Conservation (phyloP, 2,797 vertebrate genomes). For the Poecile montanus region DNA sequence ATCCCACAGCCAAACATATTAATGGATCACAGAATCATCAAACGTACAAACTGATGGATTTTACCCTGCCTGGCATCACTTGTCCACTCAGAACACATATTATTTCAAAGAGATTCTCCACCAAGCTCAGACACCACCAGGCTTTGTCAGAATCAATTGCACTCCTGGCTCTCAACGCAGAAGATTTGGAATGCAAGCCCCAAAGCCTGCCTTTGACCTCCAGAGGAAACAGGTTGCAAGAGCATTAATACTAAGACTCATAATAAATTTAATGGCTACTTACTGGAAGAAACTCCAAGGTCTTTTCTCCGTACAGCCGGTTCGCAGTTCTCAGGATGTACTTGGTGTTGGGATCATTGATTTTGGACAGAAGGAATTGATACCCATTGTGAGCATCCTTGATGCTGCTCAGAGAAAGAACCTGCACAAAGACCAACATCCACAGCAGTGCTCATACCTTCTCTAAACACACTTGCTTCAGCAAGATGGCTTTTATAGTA, state of each 20-base stretch:
- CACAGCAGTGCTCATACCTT: background rate
- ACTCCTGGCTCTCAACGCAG: background rate
- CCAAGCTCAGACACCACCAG: background rate
- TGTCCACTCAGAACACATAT: background rate
- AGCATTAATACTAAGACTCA: background rate
- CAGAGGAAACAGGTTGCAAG: background rate
- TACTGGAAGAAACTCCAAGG: slow-evolving; percentile 84
- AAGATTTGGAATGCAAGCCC: background rate
- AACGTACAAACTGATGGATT: background rate
- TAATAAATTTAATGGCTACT: background rate
- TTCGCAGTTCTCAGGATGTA: slow-evolving; percentile 86
- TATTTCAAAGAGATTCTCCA: background rate
- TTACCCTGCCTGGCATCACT: background rate
- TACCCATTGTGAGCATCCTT: slow-evolving; percentile 62
- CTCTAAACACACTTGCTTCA: background rate
- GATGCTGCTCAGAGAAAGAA: too few species aligned
- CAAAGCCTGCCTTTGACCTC: background rate
- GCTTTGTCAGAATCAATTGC: background rate
- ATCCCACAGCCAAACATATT: background rate
- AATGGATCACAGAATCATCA: background rate
- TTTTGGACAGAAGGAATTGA: slow-evolving; percentile 75
- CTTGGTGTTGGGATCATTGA: slow-evolving; percentile 78
- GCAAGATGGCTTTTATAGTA: background rate
- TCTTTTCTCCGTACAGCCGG: slow-evolving; percentile 86
- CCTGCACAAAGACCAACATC: too few species aligned